Evolutionary conservation across 2,797 vertebrate genomes (phyloP).

Genomic region (Benthosema pterotum): DNA sequence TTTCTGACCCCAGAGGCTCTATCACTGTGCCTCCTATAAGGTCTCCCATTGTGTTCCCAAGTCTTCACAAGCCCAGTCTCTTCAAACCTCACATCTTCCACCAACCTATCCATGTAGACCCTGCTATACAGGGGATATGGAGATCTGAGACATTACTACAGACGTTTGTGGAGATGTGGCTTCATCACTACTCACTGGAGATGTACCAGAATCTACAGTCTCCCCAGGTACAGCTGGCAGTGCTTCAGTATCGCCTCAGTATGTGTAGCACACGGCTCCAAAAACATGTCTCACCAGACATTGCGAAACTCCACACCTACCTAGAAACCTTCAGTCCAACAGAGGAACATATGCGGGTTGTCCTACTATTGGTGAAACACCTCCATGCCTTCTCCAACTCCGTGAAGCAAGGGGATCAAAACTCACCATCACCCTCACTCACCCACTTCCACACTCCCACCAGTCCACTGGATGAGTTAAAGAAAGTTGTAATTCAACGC

Average conservation of each 20-base stretch:
- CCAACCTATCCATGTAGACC: constrained; percentile 95
- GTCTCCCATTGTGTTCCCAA: constrained; percentile 84
- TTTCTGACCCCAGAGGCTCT: constrained; percentile 84
- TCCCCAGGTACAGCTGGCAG: constrained; percentile 96
- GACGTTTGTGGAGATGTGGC: constrained; percentile 98
- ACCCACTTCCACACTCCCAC: constrained; percentile 87
- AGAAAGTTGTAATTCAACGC: constrained; percentile 92
- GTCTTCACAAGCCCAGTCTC: constrained; percentile 88
- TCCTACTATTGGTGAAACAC: constrained; percentile 93
- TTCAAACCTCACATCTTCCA: constrained; percentile 94
- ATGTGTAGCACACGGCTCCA: constrained; percentile 94
- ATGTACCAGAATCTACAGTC: constrained; percentile 98
- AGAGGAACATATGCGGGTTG: constrained; percentile 93
- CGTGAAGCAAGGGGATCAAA: constrained; percentile 85
- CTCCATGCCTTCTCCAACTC: constrained; percentile 95
- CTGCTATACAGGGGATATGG: constrained; percentile 97
- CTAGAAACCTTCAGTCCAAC: constrained; percentile 95
- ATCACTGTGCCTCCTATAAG: constrained; percentile 88
- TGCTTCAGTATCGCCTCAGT: constrained; percentile 98
- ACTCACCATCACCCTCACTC: constrained; percentile 71
- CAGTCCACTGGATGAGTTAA: constrained; percentile 96
- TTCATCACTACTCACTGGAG: constrained; percentile 97
- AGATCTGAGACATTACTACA: constrained; percentile 92
- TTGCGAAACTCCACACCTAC: constrained; percentile 96
- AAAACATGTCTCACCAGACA: constrained; percentile 89